Conservation (phyloP, 2,888 invertebrate species). For the Ennomos quercinarius region DNA sequence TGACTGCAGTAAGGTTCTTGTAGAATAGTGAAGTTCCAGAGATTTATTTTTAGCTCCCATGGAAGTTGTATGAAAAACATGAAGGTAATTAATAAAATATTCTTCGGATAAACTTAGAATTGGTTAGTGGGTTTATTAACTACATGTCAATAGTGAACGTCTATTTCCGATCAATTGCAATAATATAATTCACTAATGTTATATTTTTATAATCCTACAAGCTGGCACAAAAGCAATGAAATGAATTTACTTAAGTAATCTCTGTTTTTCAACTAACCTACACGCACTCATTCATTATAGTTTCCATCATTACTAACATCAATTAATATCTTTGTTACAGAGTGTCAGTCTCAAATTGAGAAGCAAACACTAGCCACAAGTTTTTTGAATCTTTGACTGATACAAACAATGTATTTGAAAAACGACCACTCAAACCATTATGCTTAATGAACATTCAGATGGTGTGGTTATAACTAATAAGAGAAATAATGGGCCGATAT, state of each 20-base stretch:
- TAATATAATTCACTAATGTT: too few relatives aligned
- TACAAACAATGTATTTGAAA: conserved; percentile 74
- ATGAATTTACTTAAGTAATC: not conserved
- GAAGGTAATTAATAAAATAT: too few relatives aligned
- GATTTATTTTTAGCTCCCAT: conserved; percentile 3
- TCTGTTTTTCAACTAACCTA: conserved; percentile 53
- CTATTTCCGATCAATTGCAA: too few relatives aligned
- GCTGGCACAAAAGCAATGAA: too few relatives aligned
- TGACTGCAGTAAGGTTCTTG: conserved; percentile 46
- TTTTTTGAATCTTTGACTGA: conserved; percentile 55
- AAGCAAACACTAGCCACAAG: conserved; percentile 76
- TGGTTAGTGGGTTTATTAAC: too few relatives aligned
- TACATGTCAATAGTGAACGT: too few relatives aligned
- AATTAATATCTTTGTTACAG: conserved; percentile 84
- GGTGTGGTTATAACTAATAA: conserved; percentile 70
- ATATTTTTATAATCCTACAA: too few relatives aligned
- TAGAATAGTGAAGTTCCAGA: conserved; percentile 47
- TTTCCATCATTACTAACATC: conserved; percentile 78
- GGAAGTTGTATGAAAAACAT: too few relatives aligned
- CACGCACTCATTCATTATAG: conserved; percentile 68
- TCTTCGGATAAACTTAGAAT: too few relatives aligned
- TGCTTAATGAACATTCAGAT: conserved; percentile 73
- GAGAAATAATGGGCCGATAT: conserved; percentile 60
- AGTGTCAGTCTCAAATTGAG: conserved; percentile 82
- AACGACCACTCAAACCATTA: conserved; percentile 72